Conservation (phyloP, 2,113 vertebrate species). For the Turnix velox region DNA sequence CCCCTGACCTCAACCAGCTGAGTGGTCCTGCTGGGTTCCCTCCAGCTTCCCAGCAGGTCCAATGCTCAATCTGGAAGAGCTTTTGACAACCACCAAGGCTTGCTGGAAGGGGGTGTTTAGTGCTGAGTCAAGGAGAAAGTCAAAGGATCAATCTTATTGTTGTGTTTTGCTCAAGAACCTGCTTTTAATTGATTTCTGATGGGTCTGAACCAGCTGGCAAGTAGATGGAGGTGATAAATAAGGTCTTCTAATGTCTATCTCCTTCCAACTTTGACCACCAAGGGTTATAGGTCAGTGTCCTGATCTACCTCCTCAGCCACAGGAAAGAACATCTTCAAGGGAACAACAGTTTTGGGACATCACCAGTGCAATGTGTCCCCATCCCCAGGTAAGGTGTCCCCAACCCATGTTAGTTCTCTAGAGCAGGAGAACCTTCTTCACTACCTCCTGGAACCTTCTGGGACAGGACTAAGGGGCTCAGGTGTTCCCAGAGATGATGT, state of each 20-base stretch:
- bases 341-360: background rate
- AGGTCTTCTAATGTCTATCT: background rate
- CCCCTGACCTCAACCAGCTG: background rate
- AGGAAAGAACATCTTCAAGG: background rate
- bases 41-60: background rate
- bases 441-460: background rate
- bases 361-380: background rate
- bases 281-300: background rate
- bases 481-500: background rate
- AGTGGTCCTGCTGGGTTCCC: background rate
- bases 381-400: background rate
- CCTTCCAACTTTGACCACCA: background rate
- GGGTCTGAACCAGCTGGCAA: background rate
- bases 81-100: background rate
- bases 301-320: background rate
- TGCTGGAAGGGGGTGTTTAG: background rate
- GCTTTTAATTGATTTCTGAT: background rate
- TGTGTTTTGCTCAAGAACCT: background rate
- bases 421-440: background rate
- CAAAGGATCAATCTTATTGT: background rate
- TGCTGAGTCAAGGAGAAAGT: background rate
- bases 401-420: background rate
- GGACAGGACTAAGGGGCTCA: background rate
- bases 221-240: background rate
- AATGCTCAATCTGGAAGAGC: background rate